A percentile compares a stretch with the other conserved stretches of the same genome.
Evolutionary conservation across 2,888 invertebrate genomes (phyloP).

Genomic region (Caenorhabditis virilis): DNA sequence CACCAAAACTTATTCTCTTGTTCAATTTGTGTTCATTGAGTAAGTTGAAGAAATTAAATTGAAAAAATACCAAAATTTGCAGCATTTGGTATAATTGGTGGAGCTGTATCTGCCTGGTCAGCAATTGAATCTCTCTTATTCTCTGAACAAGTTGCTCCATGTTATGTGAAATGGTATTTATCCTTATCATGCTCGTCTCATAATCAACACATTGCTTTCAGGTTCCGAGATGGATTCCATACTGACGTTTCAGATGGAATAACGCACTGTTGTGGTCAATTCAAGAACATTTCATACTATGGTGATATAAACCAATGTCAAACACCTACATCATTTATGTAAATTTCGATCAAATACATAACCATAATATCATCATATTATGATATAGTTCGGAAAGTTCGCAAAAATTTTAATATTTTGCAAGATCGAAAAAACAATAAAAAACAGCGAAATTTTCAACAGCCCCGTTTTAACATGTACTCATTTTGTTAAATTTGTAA

Average conservation of each 20-base stretch:
- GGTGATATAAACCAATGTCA: slow-evolving; percentile 14
- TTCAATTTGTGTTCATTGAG: slow-evolving; percentile 36
- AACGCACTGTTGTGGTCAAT: slow-evolving; percentile 37
- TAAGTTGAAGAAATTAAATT: slow-evolving; percentile 6
- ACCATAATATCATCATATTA: background rate
- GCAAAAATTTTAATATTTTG: too few species aligned
- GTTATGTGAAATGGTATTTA: slow-evolving; percentile 47
- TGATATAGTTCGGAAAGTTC: too few species aligned
- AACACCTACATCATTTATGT: too few species aligned
- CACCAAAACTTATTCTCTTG: slow-evolving; percentile 28
- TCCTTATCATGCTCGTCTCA: too few species aligned
- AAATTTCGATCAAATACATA: slow-evolving; percentile 1
- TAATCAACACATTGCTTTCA: too few species aligned
- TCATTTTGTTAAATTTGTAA: too few species aligned
- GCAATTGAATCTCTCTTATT: slow-evolving; percentile 36
- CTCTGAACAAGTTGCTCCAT: slow-evolving; percentile 36
- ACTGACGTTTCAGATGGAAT: slow-evolving; percentile 8
- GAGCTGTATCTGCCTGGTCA: slow-evolving; percentile 39
- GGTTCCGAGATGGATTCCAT: slow-evolving; percentile 23
- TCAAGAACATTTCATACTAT: slow-evolving; percentile 26
- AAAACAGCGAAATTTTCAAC: too few species aligned
- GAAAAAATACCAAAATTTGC: slow-evolving; percentile 5
- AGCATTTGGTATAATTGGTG: slow-evolving; percentile 49
- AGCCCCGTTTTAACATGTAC: too few species aligned
- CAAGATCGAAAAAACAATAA: too few species aligned